phyloP scores from a whole-genome alignment of 1,140 invertebrate genomes.

The Pissodes strobi region DNA sequence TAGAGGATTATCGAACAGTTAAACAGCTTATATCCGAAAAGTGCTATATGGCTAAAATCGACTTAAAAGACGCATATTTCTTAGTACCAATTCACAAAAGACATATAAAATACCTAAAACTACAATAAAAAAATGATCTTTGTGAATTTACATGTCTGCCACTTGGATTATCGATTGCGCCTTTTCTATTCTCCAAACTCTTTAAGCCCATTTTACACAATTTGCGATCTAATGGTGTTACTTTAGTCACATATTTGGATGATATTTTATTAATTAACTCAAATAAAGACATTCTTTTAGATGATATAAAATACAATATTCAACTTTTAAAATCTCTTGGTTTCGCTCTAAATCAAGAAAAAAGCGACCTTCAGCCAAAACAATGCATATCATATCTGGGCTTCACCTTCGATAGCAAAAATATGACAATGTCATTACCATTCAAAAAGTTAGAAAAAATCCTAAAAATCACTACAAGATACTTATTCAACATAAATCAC shows the following conservation, averaged over 20 bases:
- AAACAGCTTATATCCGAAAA: constrained; percentile 9
- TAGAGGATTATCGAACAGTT: constrained; percentile 32
- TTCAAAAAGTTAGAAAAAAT: neutral
- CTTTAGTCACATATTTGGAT: neutral
- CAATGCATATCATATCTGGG: neutral
- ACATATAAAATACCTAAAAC: neutral
- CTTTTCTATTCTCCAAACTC: neutral
- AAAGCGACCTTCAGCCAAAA: neutral
- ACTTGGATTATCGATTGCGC: neutral
- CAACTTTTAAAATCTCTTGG: neutral
- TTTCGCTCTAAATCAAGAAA: too few relatives aligned
- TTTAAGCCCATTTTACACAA: neutral
- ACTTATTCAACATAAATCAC: neutral
- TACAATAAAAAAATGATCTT: neutral
- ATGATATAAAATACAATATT: neutral
- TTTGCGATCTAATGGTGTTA: neutral
- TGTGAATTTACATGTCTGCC: neutral
- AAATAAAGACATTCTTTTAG: neutral
- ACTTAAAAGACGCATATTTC: too few relatives aligned
- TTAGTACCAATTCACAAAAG: too few relatives aligned
- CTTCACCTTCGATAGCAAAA: neutral
- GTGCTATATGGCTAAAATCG: constrained; percentile 28
- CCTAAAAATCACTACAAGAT: neutral
- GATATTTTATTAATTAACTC: neutral
- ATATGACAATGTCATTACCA: neutral